Evolutionary conservation across 2,888 invertebrate species (phyloP), one percentile per base, ranked within the genome.

Genomic region (Doris montereyensis): DNA sequence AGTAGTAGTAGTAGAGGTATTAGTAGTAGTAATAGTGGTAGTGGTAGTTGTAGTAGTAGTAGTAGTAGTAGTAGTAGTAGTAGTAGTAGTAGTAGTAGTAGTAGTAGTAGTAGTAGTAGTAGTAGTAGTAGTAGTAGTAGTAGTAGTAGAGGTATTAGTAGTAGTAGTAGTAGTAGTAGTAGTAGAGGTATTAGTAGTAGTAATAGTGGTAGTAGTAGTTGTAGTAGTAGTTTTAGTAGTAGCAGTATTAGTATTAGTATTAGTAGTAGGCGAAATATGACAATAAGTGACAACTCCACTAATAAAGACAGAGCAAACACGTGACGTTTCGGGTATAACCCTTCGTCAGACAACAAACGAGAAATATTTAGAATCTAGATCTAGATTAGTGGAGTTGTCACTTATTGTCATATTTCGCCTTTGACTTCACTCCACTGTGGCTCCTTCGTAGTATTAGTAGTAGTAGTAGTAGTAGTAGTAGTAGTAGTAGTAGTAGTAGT

Each of bases 391-490:
- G n/a, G n/a, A n/a, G n/a, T n/a, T n/a, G n/a, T n/a, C n/a, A n/a
- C n/a, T n/a, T n/a, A n/a, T n/a, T n/a, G n/a, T n/a, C n/a, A n/a
- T n/a, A n/a, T n/a, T n/a, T n/a, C n/a, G n/a, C n/a, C n/a, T n/a
- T n/a, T n/a, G n/a, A n/a, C n/a, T n/a, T n/a, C n/a, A n/a, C n/a
- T n/a, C n/a, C n/a, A n/a, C n/a, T n/a, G n/a, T n/a, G n/a, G n/a
- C n/a, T n/a, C n/a, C n/a, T n/a, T n/a, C n/a, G n/a, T n/a, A n/a
- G n/a, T n/a, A n/a, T n/a, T n/a, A 41, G 52, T 41, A 41, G 71
- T 72, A 77, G 71, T 77, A 77, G 71, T 77, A 77, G 71, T 77
- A 77, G 71, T 77, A 77, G 71, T 77, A 77, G 71, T 72, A 77
- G 71, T 77, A 77, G 60, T 70, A 76, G 76, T 76, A 74, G 75